Conservation (phyloP, 1,140 invertebrate species). For the Macrocentrus cingulum region DNA sequence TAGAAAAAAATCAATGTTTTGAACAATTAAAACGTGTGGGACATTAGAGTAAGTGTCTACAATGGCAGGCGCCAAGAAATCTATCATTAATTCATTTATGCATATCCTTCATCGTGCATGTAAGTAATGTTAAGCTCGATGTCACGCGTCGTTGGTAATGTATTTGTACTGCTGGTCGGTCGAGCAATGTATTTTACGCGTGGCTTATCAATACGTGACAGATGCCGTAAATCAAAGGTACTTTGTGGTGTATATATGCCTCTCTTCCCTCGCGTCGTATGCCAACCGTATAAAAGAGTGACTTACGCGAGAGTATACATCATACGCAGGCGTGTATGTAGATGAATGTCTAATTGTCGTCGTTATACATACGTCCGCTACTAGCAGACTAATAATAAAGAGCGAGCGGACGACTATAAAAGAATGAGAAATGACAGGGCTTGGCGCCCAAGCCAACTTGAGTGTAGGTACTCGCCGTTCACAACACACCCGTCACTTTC, state of each 20-base stretch:
- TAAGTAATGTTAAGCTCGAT: neutral
- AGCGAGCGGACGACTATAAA: neutral
- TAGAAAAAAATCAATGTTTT: no score
- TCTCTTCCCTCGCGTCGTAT: no score
- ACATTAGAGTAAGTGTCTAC: no score
- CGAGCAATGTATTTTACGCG: conserved; percentile 8
- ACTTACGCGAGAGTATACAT: no score
- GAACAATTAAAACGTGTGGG: no score
- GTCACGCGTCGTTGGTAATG: conserved; percentile 3
- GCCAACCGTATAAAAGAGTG: no score
- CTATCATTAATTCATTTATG: conserved; percentile 1
- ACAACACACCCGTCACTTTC: neutral
- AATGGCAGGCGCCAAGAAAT: neutral
- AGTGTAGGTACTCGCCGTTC: no score
- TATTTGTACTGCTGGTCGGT: conserved; percentile 6
- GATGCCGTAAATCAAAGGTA: neutral
- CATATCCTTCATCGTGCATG: neutral
- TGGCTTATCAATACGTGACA: conserved; percentile 18
- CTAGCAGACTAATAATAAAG: neutral
- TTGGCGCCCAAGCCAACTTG: neutral
- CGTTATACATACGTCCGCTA: no score
- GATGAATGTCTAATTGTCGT: no score
- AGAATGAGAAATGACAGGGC: neutral
- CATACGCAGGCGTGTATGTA: no score
- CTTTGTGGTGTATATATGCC: no score